Evolutionary conservation across 2,797 vertebrate genomes (phyloP), one percentile per base, ranked within the genome.

Genomic region (Hemitrygon akajei): DNA sequence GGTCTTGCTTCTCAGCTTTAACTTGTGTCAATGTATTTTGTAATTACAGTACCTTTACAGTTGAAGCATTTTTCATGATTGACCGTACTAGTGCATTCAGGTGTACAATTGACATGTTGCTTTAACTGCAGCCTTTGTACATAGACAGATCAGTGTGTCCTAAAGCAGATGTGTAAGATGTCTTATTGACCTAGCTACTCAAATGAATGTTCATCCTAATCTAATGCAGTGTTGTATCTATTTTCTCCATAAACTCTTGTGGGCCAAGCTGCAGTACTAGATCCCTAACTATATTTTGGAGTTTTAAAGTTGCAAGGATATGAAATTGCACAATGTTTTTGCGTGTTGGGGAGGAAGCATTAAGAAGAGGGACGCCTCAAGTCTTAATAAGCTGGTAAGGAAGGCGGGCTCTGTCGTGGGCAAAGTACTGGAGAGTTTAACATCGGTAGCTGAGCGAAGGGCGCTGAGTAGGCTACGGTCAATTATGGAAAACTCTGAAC

Each of bases 131-230:
- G 40, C 25, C 76, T 93, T 93, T 93, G 91, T n/a, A 76, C 73
- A 93, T 58, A 18, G 27, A 76, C 25, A 75, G 0, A 75, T 56
- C 91, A 76, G 1, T 34, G 5, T 73, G 37, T 75, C 22, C 56
- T 37, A 71, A 56, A 71, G n/a, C 89, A 91, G n/a, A 25, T 91
- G 89, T 91, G 66, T 71, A 20, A 71, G 66, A 71, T 66, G 71
- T 71, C n/a, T 71, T 20, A 71, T 91, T 60, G 34, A 63, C 18
- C 71, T 11, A 20, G 89, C 34, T 91, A 73, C 40, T 71, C 18
- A 91, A 69, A 91, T 91, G 1, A 5, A 58, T 76, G 37, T 93
- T 93, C 71, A 76, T 75, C 40, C 91, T 93, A 93, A 58, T 93
- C 91, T 93, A 40, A 40, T 27, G 71, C 71, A 75, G 40, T 56